Conservation (phyloP, 2,888 invertebrate genomes). For the Phalangium opilio region DNA sequence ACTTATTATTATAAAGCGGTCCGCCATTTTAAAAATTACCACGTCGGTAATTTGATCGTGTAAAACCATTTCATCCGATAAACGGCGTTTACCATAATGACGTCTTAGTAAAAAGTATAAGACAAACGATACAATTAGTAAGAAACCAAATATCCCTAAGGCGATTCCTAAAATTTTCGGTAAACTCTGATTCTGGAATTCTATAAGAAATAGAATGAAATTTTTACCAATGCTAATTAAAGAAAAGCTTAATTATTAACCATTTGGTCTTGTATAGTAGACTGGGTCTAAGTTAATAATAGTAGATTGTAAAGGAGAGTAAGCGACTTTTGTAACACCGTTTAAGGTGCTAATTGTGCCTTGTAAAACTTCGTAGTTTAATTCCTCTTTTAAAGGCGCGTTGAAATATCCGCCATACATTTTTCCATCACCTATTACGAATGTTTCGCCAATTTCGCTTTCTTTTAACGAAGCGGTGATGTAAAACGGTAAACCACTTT, state of each 20-base stretch:
- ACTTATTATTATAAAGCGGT: background rate
- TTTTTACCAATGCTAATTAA: too few relatives aligned
- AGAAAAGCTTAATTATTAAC: too few relatives aligned
- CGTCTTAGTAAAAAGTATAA: slow-evolving; percentile 44
- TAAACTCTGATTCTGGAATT: background rate
- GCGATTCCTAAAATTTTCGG: slow-evolving; percentile 41
- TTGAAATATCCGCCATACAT: slow-evolving; percentile 60
- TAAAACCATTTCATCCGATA: slow-evolving; percentile 48
- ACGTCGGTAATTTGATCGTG: slow-evolving; percentile 48
- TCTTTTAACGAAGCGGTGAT: slow-evolving; percentile 63
- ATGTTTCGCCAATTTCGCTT: slow-evolving; percentile 44
- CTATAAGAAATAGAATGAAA: background rate
- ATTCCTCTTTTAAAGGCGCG: slow-evolving; percentile 47
- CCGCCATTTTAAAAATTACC: slow-evolving; percentile 27
- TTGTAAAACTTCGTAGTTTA: slow-evolving; percentile 47
- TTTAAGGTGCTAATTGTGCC: slow-evolving; percentile 54
- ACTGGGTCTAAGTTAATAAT: too few relatives aligned
- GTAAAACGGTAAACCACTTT: slow-evolving; percentile 57
- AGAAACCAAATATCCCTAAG: slow-evolving; percentile 49
- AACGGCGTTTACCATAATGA: slow-evolving; percentile 32
- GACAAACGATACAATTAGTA: slow-evolving; percentile 47
- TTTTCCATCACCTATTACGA: slow-evolving; percentile 58
- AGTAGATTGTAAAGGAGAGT: slow-evolving; percentile 13
- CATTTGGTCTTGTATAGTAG: too few relatives aligned
- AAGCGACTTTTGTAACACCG: slow-evolving; percentile 30